These are phyloP conservation scores for Echiichthys vipera DNA, from an alignment of 2,797 vertebrate species.

Conservation along the genomic window DNA sequence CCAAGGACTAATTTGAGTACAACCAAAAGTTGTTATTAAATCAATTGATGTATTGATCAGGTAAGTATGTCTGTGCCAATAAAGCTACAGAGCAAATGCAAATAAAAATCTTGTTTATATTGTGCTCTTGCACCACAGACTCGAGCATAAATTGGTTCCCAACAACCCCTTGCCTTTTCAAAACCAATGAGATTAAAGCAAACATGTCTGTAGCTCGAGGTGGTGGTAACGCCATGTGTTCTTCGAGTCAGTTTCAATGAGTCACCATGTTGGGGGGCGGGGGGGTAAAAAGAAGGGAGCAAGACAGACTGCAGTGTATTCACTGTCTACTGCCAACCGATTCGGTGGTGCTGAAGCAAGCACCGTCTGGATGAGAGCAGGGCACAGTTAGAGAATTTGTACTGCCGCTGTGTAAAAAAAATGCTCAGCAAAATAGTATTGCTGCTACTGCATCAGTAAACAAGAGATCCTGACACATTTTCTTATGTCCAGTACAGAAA, in stretches of 20 bases:
- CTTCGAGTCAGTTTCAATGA: constrained; percentile 70
- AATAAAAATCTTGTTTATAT: not conserved
- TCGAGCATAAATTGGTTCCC: not conserved
- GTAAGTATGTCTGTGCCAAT: too few species aligned
- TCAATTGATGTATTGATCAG: not conserved
- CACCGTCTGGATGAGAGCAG: constrained; percentile 55
- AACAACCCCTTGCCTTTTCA: constrained; percentile 5
- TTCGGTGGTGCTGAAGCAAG: constrained; percentile 61
- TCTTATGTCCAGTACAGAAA: not conserved
- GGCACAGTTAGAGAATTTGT: constrained; percentile 29
- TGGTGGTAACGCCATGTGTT: constrained; percentile 52
- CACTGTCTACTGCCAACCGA: constrained; percentile 33
- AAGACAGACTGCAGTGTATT: constrained; percentile 64
- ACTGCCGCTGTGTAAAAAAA: constrained; percentile 26
- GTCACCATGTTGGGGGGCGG: constrained; percentile 55
- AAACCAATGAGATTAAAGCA: constrained; percentile 36
- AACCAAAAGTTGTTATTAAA: constrained; percentile 1
- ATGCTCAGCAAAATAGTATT: not conserved
- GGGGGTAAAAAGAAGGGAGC: constrained; percentile 28
- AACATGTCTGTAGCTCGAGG: constrained; percentile 38
- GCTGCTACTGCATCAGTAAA: constrained; percentile 2
- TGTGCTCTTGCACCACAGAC: not conserved
- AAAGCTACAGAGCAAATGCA: constrained; percentile 6
- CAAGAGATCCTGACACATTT: not conserved
- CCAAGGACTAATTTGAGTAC: not conserved